Percentiles rank a stretch among this genome's conserved stretches.
These are phyloP conservation scores for Gallinago paraguaiae DNA, from an alignment of 2,113 vertebrate genomes.

Conservation along the genomic window DNA sequence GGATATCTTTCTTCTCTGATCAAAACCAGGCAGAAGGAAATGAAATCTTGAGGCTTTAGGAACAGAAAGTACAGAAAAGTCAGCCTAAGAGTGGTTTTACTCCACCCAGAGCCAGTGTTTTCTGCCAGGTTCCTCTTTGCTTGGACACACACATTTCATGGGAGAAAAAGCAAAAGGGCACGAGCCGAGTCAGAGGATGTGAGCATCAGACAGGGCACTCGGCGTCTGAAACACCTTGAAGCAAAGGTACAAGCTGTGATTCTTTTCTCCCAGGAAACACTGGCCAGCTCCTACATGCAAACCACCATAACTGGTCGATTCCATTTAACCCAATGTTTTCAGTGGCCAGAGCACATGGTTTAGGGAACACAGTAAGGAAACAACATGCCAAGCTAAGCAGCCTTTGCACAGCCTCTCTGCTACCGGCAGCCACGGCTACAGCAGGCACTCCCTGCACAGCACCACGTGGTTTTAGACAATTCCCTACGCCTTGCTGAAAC, in stretches of 20 bases:
- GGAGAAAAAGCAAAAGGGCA: not conserved
- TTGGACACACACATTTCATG: not conserved
- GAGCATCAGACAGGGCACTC: not conserved
- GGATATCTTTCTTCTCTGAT: not conserved
- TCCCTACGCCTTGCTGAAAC: not conserved
- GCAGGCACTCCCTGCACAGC: not conserved
- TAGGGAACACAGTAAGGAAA: not conserved
- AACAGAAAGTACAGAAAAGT: not conserved
- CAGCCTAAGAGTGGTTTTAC: not conserved
- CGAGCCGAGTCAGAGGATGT: not conserved
- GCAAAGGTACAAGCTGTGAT: not conserved
- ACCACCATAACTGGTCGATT: not conserved
- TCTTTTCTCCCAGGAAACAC: not conserved
- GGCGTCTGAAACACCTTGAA: not conserved
- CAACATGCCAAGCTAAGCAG: not conserved
- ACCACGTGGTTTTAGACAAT: not conserved
- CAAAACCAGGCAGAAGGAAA: not conserved
- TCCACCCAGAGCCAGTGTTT: not conserved
- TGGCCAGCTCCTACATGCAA: not conserved
- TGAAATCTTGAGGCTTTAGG: not conserved
- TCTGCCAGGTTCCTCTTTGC: not conserved
- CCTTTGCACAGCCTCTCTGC: not conserved
- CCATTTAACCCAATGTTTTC: not conserved
- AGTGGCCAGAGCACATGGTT: not conserved
- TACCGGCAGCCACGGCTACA: not conserved